Evolutionary conservation across 1,140 invertebrate species (phyloP).

Genomic region (Reticulitermes speratus): DNA sequence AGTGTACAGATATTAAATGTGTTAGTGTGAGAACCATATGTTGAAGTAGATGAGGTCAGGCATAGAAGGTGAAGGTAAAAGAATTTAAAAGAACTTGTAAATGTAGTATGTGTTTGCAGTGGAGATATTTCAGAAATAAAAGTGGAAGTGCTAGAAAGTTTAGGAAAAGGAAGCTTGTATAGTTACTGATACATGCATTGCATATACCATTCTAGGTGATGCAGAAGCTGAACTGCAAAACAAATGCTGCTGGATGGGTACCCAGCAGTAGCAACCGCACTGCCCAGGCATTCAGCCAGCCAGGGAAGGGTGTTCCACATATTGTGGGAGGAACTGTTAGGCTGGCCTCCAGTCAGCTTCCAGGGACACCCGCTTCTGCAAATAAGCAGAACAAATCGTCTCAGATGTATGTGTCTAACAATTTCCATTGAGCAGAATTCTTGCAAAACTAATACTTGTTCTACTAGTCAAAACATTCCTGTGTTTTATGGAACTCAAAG

Average conservation of each 20-base stretch:
- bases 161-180: too few relatives aligned
- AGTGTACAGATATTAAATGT: too few relatives aligned
- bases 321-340: constrained; percentile 34
- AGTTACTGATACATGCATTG: neutral
- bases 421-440: neutral
- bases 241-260: constrained; percentile 92
- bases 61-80: too few relatives aligned
- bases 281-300: constrained; percentile 87
- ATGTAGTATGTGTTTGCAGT: too few relatives aligned
- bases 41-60: too few relatives aligned
- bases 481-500: too few relatives aligned
- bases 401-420: constrained; percentile 35
- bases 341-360: constrained; percentile 23
- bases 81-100: too few relatives aligned
- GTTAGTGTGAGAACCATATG: too few relatives aligned
- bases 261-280: constrained; percentile 90
- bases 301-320: constrained; percentile 65
- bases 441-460: neutral
- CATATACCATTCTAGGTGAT: constrained; percentile 54
- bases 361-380: constrained; percentile 25
- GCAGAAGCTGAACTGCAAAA: constrained; percentile 80
- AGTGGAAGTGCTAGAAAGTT: too few relatives aligned
- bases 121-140: too few relatives aligned
- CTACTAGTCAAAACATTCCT: neutral
- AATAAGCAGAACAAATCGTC: constrained; percentile 36